Evolutionary conservation across 2,797 vertebrate species (phyloP), one percentile per base, ranked within the genome.

Genomic region (Siniperca obscura): DNA sequence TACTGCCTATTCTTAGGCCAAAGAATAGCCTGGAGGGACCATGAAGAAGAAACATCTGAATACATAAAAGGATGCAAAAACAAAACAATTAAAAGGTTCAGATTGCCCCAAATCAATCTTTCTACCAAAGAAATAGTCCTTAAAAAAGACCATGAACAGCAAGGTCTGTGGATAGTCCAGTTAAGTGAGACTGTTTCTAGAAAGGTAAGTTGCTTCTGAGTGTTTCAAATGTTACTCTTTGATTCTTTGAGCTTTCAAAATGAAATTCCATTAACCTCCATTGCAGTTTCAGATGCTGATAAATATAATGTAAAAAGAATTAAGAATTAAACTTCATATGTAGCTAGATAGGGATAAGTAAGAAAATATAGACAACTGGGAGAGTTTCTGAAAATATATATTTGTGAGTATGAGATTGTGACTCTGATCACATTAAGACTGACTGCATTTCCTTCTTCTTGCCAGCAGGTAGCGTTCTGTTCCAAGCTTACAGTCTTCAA

Each of bases 391-490:
- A 16, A n/a, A n/a, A 50, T 57, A 25, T 3, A 22, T 62, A 56
- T 34, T 25, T 36, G 3, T 1, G 36, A 53, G n/a, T 16, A 36
- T 30, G 55, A 52, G 21, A 57, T 50, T 55, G 19, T 21, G 34
- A 1, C 42, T 52, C 14, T 5, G 44, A 42, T 66, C 68, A 48
- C 1, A 16, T n/a, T 7, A 30, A 42, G 14, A 36, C 13, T 13
- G 59, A 1, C 30, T 83, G 78, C 7, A 73, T 1, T 85, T 85
- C 36, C 50, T 19, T 10, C 38, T 60, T 10, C 14, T 38, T 1
- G 2, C 80, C 91, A 92, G 85, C 74, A 87, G 89, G 89, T 86
- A 91, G 89, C 40, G 42, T 0, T 67, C 6, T 30, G 64, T 55
- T 81, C 56, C 83, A 81, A 73, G 40, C 3, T 74, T 59, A 22